Percentiles rank a stretch among this genome's conserved stretches.
phyloP scores from a whole-genome alignment of 1,140 invertebrate species.

The Dreissena rostriformis region DNA sequence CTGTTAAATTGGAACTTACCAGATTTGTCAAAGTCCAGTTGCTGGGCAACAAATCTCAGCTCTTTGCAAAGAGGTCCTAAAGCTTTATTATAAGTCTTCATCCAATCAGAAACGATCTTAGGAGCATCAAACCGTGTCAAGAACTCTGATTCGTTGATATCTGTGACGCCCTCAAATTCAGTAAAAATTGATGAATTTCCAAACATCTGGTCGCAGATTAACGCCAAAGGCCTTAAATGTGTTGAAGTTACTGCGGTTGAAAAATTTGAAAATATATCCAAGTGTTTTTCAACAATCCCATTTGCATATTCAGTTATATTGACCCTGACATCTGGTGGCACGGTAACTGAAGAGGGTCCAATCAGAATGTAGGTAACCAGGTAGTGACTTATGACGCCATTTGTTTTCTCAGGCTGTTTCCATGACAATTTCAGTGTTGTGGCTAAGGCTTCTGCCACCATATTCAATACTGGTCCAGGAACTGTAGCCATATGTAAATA shows the following conservation, averaged over 20 bases:
- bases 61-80: neutral
- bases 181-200: conserved; percentile 2
- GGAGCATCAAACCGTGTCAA: neutral
- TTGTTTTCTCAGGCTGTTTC: conserved; percentile 31
- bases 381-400: conserved; percentile 44
- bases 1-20: neutral
- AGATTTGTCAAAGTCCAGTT: neutral
- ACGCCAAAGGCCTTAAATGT: neutral
- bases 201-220: conserved; percentile 38
- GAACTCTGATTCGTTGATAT: conserved; percentile 15
- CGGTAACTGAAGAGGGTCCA: conserved; percentile 13
- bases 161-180: conserved; percentile 7
- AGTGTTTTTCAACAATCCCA: neutral
- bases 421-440: conserved; percentile 41
- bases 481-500: conserved; percentile 14
- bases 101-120: conserved; percentile 37
- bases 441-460: conserved; percentile 2
- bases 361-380: conserved; percentile 27
- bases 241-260: neutral
- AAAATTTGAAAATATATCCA: conserved; percentile 22
- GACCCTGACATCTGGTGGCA: neutral
- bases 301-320: conserved; percentile 2
- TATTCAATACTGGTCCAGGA: conserved; percentile 18
- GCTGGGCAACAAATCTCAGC: neutral
- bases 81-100: conserved; percentile 14